A percentile compares a stretch with the other conserved stretches of the same genome.
These are phyloP conservation scores for Emys orbicularis DNA, from an alignment of 2,797 vertebrate species.

Conservation along the genomic window DNA sequence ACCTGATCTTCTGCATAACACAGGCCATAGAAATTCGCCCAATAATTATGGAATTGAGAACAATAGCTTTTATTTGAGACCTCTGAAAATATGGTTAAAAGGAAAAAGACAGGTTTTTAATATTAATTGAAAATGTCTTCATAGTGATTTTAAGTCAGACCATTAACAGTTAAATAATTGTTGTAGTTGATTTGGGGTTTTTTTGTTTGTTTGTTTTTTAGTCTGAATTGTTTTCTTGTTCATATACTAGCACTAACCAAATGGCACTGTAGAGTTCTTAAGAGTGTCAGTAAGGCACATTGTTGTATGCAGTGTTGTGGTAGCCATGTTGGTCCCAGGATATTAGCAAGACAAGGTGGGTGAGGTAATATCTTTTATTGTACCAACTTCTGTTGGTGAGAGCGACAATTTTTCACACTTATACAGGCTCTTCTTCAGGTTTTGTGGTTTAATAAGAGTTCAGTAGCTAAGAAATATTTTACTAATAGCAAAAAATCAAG, in stretches of 20 bases:
- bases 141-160: rapidly evolving
- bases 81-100: neutral
- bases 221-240: neutral
- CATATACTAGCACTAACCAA: neutral
- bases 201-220: neutral
- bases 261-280: neutral
- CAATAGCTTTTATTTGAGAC: neutral
- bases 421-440: neutral
- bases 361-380: neutral
- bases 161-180: neutral
- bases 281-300: neutral
- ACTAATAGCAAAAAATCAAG: constrained; percentile 70
- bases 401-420: neutral
- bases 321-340: neutral
- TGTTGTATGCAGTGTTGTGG: neutral
- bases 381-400: neutral
- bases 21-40: neutral
- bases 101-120: neutral
- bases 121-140: neutral
- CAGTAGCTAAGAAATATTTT: constrained; percentile 60
- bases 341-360: neutral
- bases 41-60: neutral
- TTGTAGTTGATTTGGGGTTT: neutral
- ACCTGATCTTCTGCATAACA: neutral
- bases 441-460: constrained; percentile 40